phyloP scores from a whole-genome alignment of 2,888 invertebrate species.

The Noctua comes region DNA sequence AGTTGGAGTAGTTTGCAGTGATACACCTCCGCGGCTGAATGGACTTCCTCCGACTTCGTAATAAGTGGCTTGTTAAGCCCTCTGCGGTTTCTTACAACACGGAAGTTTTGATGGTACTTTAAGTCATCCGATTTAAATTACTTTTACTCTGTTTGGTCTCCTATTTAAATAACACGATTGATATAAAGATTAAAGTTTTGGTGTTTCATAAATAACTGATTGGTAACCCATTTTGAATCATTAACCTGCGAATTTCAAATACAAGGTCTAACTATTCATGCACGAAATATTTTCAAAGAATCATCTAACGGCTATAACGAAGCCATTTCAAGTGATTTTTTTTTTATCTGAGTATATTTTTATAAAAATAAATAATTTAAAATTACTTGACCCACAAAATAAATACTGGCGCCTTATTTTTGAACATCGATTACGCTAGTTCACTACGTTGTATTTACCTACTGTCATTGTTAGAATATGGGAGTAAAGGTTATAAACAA shows the following conservation, averaged over 20 bases:
- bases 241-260: neutral
- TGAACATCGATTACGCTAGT: too few species aligned
- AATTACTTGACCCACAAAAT: too few species aligned
- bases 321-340: too few species aligned
- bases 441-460: too few species aligned
- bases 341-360: too few species aligned
- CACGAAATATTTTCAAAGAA: too few species aligned
- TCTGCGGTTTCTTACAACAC: neutral
- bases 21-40: neutral
- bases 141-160: neutral
- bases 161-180: neutral
- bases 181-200: neutral
- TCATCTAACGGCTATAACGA: too few species aligned
- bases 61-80: neutral
- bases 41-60: neutral
- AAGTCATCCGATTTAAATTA: neutral
- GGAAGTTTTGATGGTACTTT: neutral
- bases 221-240: neutral
- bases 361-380: too few species aligned
- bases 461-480: too few species aligned
- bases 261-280: too few species aligned
- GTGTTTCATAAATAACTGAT: neutral
- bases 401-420: too few species aligned
- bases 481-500: too few species aligned
- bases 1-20: slow-evolving; percentile 19